Percentiles rank a stretch among this genome's conserved stretches.
Conservation (phyloP, 2,888 invertebrate genomes). For the Drosophila rellima region DNA sequence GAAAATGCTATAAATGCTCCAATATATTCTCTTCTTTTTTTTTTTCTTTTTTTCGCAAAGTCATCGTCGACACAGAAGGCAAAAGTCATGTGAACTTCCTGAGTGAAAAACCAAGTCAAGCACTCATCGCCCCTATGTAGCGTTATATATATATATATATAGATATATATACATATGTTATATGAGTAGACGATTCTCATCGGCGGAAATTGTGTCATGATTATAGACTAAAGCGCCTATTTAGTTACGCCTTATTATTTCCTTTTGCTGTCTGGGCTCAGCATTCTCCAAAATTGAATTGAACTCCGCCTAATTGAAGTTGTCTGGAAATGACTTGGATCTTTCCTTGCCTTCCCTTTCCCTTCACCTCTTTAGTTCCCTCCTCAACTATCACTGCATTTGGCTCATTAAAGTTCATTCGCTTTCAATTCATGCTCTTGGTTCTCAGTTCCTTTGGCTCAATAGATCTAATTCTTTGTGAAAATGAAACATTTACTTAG, state of each 20-base stretch:
- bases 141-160: too few relatives aligned
- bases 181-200: conserved; percentile 14
- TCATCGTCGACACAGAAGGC: conserved; percentile 54
- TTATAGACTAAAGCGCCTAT: conserved; percentile 81
- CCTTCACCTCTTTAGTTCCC: neutral
- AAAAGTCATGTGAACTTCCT: conserved; percentile 77
- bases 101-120: conserved; percentile 38
- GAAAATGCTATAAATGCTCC: conserved; percentile 57
- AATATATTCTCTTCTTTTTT: conserved; percentile 38
- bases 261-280: conserved; percentile 46
- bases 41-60: conserved; percentile 56
- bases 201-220: conserved; percentile 81
- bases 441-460: conserved; percentile 16
- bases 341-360: conserved; percentile 38
- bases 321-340: conserved; percentile 72
- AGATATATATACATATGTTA: too few relatives aligned
- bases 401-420: conserved; percentile 61
- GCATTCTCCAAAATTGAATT: conserved; percentile 63
- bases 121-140: conserved; percentile 30
- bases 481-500: conserved; percentile 33
- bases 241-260: conserved; percentile 82
- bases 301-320: conserved; percentile 73
- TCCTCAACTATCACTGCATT: conserved; percentile 51
- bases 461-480: conserved; percentile 28
- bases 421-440: conserved; percentile 48